These are phyloP conservation scores for Caenorhabditis zanzibari DNA, from an alignment of 2,888 invertebrate genomes.

Conservation along the genomic window DNA sequence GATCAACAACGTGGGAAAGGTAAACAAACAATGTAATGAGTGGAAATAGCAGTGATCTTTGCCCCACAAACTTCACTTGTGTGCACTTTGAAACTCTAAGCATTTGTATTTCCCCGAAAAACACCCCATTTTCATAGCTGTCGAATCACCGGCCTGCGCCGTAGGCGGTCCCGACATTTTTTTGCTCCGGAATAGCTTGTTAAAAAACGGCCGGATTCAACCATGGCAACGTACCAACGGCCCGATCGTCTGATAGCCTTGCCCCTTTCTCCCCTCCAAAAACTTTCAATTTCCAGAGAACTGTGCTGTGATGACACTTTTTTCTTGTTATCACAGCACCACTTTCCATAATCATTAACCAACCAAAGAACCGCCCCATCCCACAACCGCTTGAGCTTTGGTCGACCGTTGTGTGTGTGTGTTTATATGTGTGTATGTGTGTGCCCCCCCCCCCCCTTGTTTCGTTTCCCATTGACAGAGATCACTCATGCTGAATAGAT, in stretches of 20 bases:
- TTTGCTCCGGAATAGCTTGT: too few species aligned
- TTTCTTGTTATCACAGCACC: background rate
- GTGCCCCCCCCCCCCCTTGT: background rate
- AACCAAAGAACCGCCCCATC: conserved; percentile 1
- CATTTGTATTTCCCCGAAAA: too few species aligned
- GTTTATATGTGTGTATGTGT: too few species aligned
- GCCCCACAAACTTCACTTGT: background rate
- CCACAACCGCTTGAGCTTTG: conserved; percentile 6
- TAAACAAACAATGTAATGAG: conserved; percentile 30
- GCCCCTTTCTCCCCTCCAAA: too few species aligned
- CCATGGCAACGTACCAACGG: too few species aligned
- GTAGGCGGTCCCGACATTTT: too few species aligned
- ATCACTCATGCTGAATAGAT: background rate
- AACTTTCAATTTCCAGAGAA: too few species aligned
- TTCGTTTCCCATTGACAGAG: background rate
- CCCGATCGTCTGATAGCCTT: too few species aligned
- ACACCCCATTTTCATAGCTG: too few species aligned
- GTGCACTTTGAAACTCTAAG: background rate
- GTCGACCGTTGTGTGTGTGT: conserved; percentile 8
- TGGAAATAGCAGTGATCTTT: conserved; percentile 21
- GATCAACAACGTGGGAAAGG: conserved; percentile 30
- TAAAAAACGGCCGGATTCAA: too few species aligned
- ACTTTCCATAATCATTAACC: conserved; percentile 1
- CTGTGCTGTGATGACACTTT: background rate
- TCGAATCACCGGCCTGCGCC: too few species aligned